Evolutionary conservation across 2,113 vertebrate species (phyloP).

Genomic region (Phaetusa simplex): DNA sequence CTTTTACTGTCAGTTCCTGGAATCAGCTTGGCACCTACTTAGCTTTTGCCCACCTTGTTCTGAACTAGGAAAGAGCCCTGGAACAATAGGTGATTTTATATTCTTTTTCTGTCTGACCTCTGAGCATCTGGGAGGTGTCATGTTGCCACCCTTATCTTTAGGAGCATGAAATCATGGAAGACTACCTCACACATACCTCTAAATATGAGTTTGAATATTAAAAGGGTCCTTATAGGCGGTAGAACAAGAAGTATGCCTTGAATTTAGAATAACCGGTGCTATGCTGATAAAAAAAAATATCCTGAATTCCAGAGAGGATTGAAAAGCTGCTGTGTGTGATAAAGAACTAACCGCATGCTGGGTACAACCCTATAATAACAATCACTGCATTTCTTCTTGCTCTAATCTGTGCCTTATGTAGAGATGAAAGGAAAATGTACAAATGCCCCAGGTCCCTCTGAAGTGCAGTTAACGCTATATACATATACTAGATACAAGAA

Average conservation of each 20-base stretch:
- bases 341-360: background rate
- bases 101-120: constrained; percentile 24
- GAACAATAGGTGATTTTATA: constrained; percentile 25
- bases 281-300: background rate
- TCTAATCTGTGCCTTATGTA: background rate
- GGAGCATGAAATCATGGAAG: background rate
- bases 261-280: constrained; percentile 22
- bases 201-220: constrained; percentile 28
- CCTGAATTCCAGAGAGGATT: background rate
- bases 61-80: background rate
- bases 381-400: background rate
- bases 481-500: background rate
- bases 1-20: background rate
- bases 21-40: background rate
- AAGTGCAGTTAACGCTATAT: background rate
- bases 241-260: constrained; percentile 33
- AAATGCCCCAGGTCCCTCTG: background rate
- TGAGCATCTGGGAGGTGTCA: background rate
- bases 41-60: background rate
- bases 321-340: background rate
- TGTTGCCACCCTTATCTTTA: constrained; percentile 18
- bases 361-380: background rate
- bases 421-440: background rate
- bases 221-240: background rate
- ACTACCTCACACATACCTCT: background rate